These are phyloP conservation scores for Nomada goodeniana DNA, from an alignment of 2,888 invertebrate genomes.

Conservation along the genomic window DNA sequence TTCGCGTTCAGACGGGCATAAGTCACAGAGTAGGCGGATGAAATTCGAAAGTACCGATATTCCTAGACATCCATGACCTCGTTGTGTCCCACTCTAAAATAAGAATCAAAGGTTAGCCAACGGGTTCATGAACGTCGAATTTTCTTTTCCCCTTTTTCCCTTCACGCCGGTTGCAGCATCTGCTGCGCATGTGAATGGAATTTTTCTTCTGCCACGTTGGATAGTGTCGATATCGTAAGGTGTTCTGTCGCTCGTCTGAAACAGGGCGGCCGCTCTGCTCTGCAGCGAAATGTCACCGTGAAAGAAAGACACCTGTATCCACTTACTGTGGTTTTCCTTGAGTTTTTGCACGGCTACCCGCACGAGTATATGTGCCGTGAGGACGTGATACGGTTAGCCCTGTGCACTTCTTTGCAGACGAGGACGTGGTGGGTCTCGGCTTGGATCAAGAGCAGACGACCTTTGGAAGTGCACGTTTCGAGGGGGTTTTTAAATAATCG, in stretches of 20 bases:
- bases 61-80: constrained; percentile 32
- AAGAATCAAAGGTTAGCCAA: constrained; percentile 32
- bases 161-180: not conserved
- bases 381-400: constrained; percentile 38
- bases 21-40: not conserved
- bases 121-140: not conserved
- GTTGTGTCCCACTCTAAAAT: constrained; percentile 18
- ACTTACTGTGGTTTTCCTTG: constrained; percentile 75
- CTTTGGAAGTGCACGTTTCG: not conserved
- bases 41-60: constrained; percentile 42
- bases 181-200: not conserved
- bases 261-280: not conserved
- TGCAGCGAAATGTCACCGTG: constrained; percentile 52
- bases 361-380: constrained; percentile 15
- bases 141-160: not conserved
- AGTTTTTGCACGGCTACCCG: constrained; percentile 50
- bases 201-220: not conserved
- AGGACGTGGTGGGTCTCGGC: not conserved
- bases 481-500: no score
- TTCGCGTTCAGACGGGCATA: not conserved
- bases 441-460: not conserved
- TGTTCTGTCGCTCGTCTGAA: constrained; percentile 8
- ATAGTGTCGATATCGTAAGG: constrained; percentile 38
- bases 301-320: constrained; percentile 56
- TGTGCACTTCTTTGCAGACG: constrained; percentile 18